Evolutionary conservation across 2,888 invertebrate genomes (phyloP).

Genomic region (Euplagia quadripunctaria): DNA sequence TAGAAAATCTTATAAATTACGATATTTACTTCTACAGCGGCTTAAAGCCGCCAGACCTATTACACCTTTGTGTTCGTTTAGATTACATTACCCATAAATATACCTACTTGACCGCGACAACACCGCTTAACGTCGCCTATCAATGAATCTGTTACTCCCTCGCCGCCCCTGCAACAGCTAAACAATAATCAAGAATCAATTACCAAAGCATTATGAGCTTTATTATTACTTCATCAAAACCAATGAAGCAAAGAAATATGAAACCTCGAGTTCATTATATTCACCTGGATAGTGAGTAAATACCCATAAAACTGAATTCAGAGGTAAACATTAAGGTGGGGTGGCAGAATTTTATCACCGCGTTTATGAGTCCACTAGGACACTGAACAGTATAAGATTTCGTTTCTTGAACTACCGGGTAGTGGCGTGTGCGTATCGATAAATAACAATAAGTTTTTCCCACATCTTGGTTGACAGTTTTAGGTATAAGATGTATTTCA

Average conservation of each 20-base stretch:
- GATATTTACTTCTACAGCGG: background rate
- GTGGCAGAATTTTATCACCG: conserved; percentile 71
- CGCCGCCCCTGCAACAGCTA: background rate
- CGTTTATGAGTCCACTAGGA: conserved; percentile 68
- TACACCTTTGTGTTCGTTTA: background rate
- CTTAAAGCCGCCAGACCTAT: background rate
- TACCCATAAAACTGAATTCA: conserved; percentile 54
- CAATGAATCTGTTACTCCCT: conserved; percentile 23
- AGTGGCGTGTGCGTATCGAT: conserved; percentile 45
- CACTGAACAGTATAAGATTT: conserved; percentile 66
- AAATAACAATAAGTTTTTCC: conserved; percentile 15
- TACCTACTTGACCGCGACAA: background rate
- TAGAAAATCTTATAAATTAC: background rate
- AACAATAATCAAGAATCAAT: conserved; percentile 5
- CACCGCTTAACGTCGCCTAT: background rate
- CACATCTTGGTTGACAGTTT: background rate
- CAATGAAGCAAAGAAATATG: conserved; percentile 48
- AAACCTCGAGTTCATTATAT: conserved; percentile 50
- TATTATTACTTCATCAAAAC: conserved; percentile 28
- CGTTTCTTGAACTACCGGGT: conserved; percentile 42
- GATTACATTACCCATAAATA: background rate
- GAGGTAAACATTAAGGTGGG: conserved; percentile 61
- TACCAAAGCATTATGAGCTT: conserved; percentile 8
- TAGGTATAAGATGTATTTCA: too few relatives aligned
- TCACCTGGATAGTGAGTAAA: conserved; percentile 59